These are phyloP conservation scores for Drosophila seclusa DNA, from an alignment of 2,888 invertebrate genomes.

Conservation along the genomic window DNA sequence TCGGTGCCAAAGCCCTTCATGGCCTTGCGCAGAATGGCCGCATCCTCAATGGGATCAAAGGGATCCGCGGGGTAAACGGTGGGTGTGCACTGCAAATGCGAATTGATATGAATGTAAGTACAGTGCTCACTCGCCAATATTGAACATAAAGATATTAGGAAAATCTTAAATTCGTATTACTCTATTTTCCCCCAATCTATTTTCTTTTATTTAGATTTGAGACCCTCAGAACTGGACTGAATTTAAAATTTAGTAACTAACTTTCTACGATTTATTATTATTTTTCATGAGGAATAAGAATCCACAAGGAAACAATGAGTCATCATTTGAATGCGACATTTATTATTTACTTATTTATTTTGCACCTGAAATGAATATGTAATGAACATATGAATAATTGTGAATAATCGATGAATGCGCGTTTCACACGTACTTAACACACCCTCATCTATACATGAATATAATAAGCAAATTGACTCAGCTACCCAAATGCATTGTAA, in stretches of 20 bases:
- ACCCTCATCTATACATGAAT: not conserved
- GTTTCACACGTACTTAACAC: constrained; percentile 32
- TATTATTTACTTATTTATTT: not conserved
- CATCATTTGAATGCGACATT: not conserved
- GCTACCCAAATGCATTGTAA: not conserved
- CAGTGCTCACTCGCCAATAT: not conserved
- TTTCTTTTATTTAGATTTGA: not conserved
- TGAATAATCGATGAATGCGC: constrained; percentile 19
- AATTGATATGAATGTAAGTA: constrained; percentile 3
- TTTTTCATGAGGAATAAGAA: not conserved
- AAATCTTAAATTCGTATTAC: not conserved
- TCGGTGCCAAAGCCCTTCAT: constrained; percentile 98
- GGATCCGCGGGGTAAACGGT: constrained; percentile 94
- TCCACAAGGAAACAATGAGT: not conserved
- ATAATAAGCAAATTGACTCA: constrained; percentile 28
- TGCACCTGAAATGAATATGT: constrained; percentile 32
- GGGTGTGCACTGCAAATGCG: constrained; percentile 89
- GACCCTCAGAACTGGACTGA: not conserved
- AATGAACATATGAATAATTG: constrained; percentile 7
- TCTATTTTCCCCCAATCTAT: not conserved
- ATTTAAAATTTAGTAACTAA: not conserved
- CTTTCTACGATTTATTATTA: not conserved
- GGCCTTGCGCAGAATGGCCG: constrained; percentile 93
- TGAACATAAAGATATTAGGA: not conserved
- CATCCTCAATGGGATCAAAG: constrained; percentile 94